These are phyloP conservation scores for Pelochelys cantorii DNA, from an alignment of 2,797 vertebrate species.

Conservation along the genomic window DNA sequence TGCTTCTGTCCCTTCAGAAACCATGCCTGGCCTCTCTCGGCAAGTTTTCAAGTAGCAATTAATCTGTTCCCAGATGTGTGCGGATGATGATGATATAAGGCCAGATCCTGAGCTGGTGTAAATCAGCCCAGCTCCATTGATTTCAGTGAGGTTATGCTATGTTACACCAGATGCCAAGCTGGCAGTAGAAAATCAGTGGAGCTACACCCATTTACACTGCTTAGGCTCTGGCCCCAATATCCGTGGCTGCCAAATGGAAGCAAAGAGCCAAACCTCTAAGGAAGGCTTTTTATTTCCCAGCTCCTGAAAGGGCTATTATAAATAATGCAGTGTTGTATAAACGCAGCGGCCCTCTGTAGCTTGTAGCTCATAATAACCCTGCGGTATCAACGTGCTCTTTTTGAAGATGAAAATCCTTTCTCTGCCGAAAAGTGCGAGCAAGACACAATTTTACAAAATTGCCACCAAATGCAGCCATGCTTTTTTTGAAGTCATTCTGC, in stretches of 20 bases:
- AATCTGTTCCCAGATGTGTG: fast-evolving
- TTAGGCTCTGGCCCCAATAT: constrained; percentile 35
- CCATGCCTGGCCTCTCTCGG: neutral
- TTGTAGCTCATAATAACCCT: constrained; percentile 55
- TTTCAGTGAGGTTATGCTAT: neutral
- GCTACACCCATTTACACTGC: neutral
- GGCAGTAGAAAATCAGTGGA: neutral
- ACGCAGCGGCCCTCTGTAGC: constrained; percentile 42
- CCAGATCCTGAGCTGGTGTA: neutral
- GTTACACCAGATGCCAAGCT: neutral
- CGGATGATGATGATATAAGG: neutral
- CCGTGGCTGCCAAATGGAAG: constrained; percentile 22
- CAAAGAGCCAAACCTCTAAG: neutral
- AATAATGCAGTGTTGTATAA: constrained; percentile 59
- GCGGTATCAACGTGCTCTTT: constrained; percentile 52
- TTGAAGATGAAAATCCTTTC: constrained; percentile 58
- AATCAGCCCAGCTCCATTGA: neutral
- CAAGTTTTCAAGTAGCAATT: fast-evolving
- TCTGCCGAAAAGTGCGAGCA: fast-evolving
- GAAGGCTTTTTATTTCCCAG: constrained; percentile 24
- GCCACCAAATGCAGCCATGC: constrained; percentile 1
- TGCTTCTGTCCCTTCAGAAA: fast-evolving
- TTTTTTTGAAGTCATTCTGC: neutral
- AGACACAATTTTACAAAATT: constrained; percentile 30
- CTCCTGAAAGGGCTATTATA: constrained; percentile 56